Conservation (phyloP, 64 coral and sea anemone genomes). For the Hydrozoanthus tunicans region DNA sequence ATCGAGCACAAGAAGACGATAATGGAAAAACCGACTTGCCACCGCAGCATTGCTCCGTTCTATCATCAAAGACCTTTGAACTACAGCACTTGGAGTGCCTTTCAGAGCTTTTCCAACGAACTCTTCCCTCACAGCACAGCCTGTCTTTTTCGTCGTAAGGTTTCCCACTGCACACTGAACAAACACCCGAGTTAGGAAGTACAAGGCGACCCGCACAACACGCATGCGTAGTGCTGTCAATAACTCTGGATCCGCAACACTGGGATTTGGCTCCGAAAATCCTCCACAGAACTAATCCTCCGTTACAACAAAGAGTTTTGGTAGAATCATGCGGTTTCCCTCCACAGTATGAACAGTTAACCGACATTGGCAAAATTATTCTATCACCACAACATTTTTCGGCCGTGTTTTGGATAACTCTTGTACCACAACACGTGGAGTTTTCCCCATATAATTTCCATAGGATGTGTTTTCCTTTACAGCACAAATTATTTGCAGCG, state of each 20-base stretch:
- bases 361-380: neutral
- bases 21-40: neutral
- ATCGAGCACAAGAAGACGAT: neutral
- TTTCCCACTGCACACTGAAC: neutral
- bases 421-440: neutral
- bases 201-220: neutral
- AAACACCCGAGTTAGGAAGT: neutral
- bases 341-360: neutral
- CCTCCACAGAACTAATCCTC: neutral
- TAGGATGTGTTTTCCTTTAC: neutral
- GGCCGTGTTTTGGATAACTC: neutral
- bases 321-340: neutral
- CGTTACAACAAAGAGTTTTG: neutral
- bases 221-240: neutral
- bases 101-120: conserved; percentile 1
- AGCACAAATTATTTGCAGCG: neutral
- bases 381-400: conserved; percentile 2
- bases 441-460: conserved; percentile 14
- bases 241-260: conserved; percentile 2
- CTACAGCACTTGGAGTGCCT: conserved; percentile 1
- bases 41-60: neutral
- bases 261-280: neutral
- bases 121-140: neutral
- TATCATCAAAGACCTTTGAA: neutral
- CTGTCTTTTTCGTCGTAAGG: neutral